Base-by-base conservation (phyloP, 2,888 invertebrate genomes). In the Idaea aversata region DNA sequence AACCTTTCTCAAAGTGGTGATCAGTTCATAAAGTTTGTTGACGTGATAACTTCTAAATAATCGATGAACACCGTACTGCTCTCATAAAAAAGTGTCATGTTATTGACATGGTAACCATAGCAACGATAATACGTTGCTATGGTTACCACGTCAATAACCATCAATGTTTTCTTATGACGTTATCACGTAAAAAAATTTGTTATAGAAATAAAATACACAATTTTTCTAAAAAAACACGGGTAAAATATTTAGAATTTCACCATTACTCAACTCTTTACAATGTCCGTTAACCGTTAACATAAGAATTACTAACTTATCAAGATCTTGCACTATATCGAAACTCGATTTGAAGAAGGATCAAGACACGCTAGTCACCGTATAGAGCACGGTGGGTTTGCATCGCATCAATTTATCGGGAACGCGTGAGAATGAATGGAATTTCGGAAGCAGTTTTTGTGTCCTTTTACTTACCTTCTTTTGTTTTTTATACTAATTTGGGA, bases 361-460 rank as follows among this genome's bases (percentile, higher is more conserved):
- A 15, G 47, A 38, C 63, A 62, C 25, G 59, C 25, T 72, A 65
- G 74, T 64, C 62, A 59, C 65, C 25, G 16, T 61, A 25, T 64
- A 63, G 57, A 67, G 67, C 71, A 72, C 69, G 74, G 67, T 70
- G 69, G 72, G 66, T 61, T 72, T 68, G 72, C 70, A 65, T 70
- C 70, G 71, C 65, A 72, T 73, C 75, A 72, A 74, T 74, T 75
- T 72, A 73, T 68, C 70, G 68, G 68, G 74, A 70, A 74, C 75
- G 75, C 75, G 69, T 70, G 63, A 69, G 72, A 70, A 76, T 74
- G 72, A 72, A 74, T 69, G 67, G 69, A 68, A 74, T 74, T 74
- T 66, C 61, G 63, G 64, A 68, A 74, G 71, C 68, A 67, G 38
- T 47, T 47, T 47, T 47, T 47, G 25, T 60, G 60, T 25, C 60